Conservation (phyloP, 2,797 vertebrate species). For the Melanotaenia parkinsoni region DNA sequence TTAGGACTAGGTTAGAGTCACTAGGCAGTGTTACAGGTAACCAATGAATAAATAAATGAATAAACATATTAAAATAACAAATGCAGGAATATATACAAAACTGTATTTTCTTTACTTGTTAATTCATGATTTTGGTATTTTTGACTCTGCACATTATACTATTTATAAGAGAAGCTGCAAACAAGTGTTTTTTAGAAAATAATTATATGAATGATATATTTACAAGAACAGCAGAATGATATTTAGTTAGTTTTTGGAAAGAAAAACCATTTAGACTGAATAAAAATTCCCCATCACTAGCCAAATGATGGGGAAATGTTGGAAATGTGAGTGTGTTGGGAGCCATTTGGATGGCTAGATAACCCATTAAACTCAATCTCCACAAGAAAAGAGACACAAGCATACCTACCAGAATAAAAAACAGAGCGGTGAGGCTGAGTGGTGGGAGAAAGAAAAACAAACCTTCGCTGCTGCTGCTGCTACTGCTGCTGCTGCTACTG, state of each 20-base stretch:
- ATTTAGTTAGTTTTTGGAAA: neutral
- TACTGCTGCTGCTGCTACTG: conserved; percentile 80
- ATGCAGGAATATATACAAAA: no score
- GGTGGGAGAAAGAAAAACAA: no score
- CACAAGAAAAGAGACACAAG: no score
- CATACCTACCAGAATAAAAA: neutral
- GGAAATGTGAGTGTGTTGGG: neutral
- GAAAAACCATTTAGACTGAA: neutral
- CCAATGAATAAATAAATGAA: no score
- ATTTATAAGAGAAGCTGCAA: neutral
- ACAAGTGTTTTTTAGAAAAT: neutral
- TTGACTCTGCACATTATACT: no score
- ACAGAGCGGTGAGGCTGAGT: neutral
- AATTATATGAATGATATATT: neutral
- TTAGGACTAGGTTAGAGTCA: no score
- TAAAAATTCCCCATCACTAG: neutral
- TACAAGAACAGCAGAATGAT: neutral
- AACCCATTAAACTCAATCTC: neutral
- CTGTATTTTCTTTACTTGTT: no score
- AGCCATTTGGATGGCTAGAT: neutral
- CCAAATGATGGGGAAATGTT: no score
- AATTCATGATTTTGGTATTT: no score
- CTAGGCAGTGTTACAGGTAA: no score
- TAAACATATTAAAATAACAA: no score
- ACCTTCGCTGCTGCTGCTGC: conserved; percentile 65